phyloP scores from a whole-genome alignment of 2,797 vertebrate genomes.

The Microctenopoma lineatum region DNA sequence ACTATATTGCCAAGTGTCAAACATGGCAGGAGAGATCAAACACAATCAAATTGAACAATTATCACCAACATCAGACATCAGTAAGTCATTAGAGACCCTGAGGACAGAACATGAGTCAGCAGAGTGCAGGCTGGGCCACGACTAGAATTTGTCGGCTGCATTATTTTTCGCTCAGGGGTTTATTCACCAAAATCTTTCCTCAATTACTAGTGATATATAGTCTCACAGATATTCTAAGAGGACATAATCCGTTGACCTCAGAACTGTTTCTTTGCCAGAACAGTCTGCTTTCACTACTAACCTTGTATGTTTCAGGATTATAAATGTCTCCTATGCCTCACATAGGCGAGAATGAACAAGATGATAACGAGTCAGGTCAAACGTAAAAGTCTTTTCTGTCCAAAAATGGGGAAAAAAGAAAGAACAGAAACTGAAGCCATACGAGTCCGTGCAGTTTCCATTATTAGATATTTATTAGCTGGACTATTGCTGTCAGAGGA shows the following conservation, averaged over 20 bases:
- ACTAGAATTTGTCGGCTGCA: conserved; percentile 16
- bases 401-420: conserved; percentile 12
- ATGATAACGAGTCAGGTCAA: conserved; percentile 33
- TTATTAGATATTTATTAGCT: conserved; percentile 59
- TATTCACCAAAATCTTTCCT: neutral
- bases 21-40: conserved; percentile 32
- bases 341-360: conserved; percentile 6
- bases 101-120: conserved; percentile 20
- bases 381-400: conserved; percentile 21
- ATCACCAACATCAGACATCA: conserved; percentile 35
- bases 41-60: conserved; percentile 30
- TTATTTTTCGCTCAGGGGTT: neutral
- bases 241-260: neutral
- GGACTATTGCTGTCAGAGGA: conserved; percentile 51
- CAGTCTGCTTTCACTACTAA: neutral
- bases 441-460: conserved; percentile 53
- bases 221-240: neutral
- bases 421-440: conserved; percentile 33
- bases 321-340: conserved; percentile 20
- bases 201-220: neutral
- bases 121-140: conserved; percentile 18
- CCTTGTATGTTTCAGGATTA: neutral
- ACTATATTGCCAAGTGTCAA: conserved; percentile 14
- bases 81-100: conserved; percentile 42
- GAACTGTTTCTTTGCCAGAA: conserved; percentile 1